Evolutionary conservation across 1,140 invertebrate genomes (phyloP).

Genomic region (Chelonus insularis): DNA sequence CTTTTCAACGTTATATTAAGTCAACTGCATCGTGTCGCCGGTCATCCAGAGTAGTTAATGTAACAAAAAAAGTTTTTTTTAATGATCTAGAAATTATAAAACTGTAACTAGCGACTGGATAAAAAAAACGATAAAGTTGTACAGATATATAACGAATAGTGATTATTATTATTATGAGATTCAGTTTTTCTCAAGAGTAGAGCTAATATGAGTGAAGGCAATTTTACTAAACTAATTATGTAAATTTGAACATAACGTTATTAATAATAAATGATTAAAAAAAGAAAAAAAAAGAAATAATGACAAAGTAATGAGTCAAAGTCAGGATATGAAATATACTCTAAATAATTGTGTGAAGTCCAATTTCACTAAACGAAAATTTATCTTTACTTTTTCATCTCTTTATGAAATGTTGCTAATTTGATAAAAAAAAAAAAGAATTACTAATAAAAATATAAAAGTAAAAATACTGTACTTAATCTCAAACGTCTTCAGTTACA

Average conservation of each 20-base stretch:
- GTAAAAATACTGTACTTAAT: too few species aligned
- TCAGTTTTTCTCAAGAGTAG: constrained; percentile 40
- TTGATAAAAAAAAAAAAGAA: too few species aligned
- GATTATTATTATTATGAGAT: constrained; percentile 45
- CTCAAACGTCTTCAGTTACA: too few species aligned
- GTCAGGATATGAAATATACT: background rate
- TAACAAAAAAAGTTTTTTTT: background rate
- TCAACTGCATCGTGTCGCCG: constrained; percentile 11
- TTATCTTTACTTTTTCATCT: too few species aligned
- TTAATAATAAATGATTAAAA: constrained; percentile 37
- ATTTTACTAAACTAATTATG: constrained; percentile 41
- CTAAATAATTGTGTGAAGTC: too few species aligned
- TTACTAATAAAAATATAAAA: too few species aligned
- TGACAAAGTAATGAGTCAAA: background rate
- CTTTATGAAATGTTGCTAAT: too few species aligned
- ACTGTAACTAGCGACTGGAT: background rate
- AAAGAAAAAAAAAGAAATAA: constrained; percentile 9
- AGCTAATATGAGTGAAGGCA: constrained; percentile 34
- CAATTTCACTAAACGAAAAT: too few species aligned
- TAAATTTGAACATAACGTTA: constrained; percentile 50
- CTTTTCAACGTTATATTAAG: constrained; percentile 7
- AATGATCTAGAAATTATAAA: constrained; percentile 4
- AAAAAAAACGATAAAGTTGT: constrained; percentile 44
- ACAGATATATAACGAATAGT: constrained; percentile 56
- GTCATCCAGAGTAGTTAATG: background rate